phyloP scores from a whole-genome alignment of 1,140 invertebrate species.

The Planococcus citri region DNA sequence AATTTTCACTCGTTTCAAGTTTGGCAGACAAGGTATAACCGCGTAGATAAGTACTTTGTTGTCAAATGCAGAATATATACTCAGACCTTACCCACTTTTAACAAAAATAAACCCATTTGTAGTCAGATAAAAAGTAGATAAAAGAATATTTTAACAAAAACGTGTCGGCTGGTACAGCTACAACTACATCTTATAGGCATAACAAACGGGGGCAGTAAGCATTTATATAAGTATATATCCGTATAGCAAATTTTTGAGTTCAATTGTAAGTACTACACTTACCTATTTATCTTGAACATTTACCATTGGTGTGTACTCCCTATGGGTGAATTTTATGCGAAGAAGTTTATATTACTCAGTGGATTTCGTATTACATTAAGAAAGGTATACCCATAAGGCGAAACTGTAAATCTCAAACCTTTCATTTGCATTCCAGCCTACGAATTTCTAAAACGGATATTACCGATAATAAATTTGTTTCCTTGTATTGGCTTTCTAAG shows the following conservation, averaged over 20 bases:
- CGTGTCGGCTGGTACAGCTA: too few relatives aligned
- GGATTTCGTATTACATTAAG: slow-evolving; percentile 7
- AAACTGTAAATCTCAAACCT: neutral
- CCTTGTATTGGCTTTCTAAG: neutral
- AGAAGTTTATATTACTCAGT: neutral
- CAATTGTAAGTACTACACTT: neutral
- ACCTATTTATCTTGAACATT: neutral
- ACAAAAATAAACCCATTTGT: too few relatives aligned
- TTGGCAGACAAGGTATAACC: too few relatives aligned
- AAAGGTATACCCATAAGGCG: neutral
- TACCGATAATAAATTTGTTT: neutral
- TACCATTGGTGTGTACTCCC: neutral
- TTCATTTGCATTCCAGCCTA: slow-evolving; percentile 1
- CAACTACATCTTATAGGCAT: too few relatives aligned
- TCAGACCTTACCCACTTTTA: too few relatives aligned
- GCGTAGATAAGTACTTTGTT: too few relatives aligned
- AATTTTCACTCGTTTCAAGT: too few relatives aligned
- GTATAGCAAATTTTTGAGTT: neutral
- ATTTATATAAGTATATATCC: too few relatives aligned
- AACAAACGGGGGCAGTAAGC: too few relatives aligned
- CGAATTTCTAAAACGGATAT: neutral
- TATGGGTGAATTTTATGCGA: neutral
- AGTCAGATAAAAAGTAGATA: too few relatives aligned
- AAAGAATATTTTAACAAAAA: too few relatives aligned
- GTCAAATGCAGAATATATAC: too few relatives aligned